Percentiles rank a stretch among this genome's conserved stretches.
Conservation (phyloP, 2,113 vertebrate species). For the Oreocharis arfaki region DNA sequence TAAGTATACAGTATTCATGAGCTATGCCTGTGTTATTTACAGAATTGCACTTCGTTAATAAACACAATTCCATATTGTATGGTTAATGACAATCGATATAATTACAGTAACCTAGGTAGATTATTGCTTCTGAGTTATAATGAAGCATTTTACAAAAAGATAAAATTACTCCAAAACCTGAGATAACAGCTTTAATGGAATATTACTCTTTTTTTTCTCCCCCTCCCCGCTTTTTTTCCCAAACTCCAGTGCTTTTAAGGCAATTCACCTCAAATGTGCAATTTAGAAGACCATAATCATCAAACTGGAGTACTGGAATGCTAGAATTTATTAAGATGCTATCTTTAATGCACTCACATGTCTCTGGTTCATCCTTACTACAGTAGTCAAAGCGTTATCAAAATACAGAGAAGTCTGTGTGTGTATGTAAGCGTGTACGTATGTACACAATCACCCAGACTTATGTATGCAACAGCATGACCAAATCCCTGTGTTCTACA, state of each 20-base stretch:
- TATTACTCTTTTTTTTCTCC: not conserved
- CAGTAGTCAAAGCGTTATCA: not conserved
- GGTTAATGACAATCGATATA: not conserved
- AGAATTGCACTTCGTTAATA: not conserved
- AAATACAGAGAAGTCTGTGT: not conserved
- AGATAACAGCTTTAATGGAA: not conserved
- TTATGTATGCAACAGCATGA: not conserved
- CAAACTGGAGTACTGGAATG: not conserved
- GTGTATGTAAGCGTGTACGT: not conserved
- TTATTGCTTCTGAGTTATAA: not conserved
- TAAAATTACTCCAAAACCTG: not conserved
- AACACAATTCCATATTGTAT: not conserved
- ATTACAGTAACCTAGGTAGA: not conserved
- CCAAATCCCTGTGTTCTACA: not conserved
- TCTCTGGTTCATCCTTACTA: not conserved
- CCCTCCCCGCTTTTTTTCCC: fast-evolving
- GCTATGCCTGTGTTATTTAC: not conserved
- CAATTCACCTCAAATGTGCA: not conserved
- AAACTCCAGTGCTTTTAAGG: not conserved
- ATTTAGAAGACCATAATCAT: not conserved
- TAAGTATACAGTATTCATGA: not conserved
- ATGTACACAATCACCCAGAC: not conserved
- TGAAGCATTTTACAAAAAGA: not conserved
- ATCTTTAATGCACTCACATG: not conserved
- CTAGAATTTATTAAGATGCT: not conserved